These are phyloP conservation scores for Ennomos quercinarius DNA, from an alignment of 2,888 invertebrate genomes.

Conservation along the genomic window DNA sequence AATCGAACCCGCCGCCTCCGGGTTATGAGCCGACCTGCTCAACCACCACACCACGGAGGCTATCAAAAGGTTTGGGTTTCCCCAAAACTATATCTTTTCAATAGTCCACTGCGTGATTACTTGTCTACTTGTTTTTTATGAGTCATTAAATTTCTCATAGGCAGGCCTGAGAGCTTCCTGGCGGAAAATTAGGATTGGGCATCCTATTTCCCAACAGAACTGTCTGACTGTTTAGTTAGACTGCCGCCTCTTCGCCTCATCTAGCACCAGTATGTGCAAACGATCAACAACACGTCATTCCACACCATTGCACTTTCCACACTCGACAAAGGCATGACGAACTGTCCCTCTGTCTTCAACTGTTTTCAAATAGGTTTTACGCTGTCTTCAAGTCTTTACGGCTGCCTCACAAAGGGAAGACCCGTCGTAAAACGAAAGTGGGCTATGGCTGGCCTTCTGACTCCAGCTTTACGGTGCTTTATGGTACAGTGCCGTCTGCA, in stretches of 20 bases:
- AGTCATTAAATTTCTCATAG: too few species aligned
- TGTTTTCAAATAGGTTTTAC: conserved; percentile 25
- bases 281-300: conserved; percentile 2
- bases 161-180: too few species aligned
- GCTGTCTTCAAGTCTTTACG: conserved; percentile 27
- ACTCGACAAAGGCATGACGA: conserved; percentile 26
- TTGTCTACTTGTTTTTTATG: too few species aligned
- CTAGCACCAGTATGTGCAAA: conserved; percentile 19
- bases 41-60: too few species aligned
- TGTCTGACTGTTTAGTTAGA: too few species aligned
- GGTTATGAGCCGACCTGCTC: too few species aligned
- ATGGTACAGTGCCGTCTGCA: conserved; percentile 27
- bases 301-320: conserved; percentile 15
- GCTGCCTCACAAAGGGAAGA: conserved; percentile 65
- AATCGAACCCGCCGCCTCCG: too few species aligned
- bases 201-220: neutral
- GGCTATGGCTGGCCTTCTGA: conserved; percentile 52
- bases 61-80: too few species aligned
- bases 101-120: too few species aligned
- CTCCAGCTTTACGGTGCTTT: conserved; percentile 23
- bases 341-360: conserved; percentile 6
- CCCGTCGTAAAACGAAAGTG: conserved; percentile 65
- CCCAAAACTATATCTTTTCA: too few species aligned
- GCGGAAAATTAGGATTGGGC: neutral
- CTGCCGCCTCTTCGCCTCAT: neutral